Conservation (phyloP, 1,140 invertebrate species). For the Aphelinus atriplicis region DNA sequence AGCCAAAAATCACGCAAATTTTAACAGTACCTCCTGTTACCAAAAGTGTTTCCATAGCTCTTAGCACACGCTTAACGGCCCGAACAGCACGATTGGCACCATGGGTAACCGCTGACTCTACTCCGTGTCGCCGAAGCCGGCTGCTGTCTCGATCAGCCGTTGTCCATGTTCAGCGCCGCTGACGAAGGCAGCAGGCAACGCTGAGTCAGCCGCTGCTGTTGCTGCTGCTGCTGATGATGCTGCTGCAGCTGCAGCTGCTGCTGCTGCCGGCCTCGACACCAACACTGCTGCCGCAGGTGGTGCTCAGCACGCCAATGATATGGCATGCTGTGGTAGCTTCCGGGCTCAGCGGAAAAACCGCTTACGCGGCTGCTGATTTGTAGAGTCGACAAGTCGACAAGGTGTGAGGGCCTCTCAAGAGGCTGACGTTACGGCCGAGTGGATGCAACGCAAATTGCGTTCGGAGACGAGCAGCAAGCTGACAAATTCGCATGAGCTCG, state of each 20-base stretch:
- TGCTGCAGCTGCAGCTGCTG: neutral
- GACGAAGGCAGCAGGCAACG: neutral
- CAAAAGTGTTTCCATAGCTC: constrained; percentile 38
- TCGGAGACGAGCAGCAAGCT: constrained; percentile 17
- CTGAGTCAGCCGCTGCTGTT: neutral
- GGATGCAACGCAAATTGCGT: constrained; percentile 21
- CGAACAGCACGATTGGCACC: constrained; percentile 23
- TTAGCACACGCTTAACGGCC: constrained; percentile 24
- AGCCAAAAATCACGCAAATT: constrained; percentile 48
- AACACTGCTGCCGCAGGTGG: neutral
- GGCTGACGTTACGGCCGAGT: constrained; percentile 21
- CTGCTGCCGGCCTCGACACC: constrained; percentile 2
- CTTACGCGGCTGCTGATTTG: no score
- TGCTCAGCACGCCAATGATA: constrained; percentile 14
- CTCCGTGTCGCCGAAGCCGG: constrained; percentile 3
- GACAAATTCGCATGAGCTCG: constrained; percentile 24
- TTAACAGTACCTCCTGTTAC: constrained; percentile 55
- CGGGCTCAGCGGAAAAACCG: neutral
- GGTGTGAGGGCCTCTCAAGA: constrained; percentile 2
- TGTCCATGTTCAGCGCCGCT: constrained; percentile 10
- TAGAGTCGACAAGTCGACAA: neutral
- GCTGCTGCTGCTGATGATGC: neutral
- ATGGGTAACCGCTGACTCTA: constrained; percentile 9
- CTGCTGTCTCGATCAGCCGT: constrained; percentile 8
- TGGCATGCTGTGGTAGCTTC: constrained; percentile 18